These are phyloP conservation scores for Drosophila ogumai DNA, from an alignment of 1,140 invertebrate genomes.

Conservation along the genomic window DNA sequence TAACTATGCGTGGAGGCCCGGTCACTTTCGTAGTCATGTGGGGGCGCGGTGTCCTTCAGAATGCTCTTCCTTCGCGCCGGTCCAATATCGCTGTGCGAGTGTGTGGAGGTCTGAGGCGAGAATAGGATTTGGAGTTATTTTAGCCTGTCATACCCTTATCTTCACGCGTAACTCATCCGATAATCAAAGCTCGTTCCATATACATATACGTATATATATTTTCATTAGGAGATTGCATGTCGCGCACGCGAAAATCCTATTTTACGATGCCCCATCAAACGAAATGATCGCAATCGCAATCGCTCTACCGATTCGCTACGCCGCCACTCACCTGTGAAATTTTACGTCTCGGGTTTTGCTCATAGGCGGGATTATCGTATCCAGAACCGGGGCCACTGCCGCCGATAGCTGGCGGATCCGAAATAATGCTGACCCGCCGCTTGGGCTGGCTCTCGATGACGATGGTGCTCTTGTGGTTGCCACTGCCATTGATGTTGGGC, in stretches of 20 bases:
- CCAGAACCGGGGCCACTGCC: conserved; percentile 44
- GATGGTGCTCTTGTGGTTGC: conserved; percentile 63
- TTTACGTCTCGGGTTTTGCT: conserved; percentile 83
- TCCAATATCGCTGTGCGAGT: conserved; percentile 78
- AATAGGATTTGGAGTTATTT: conserved; percentile 19
- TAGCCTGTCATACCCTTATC: conserved; percentile 6
- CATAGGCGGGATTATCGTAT: conserved; percentile 82
- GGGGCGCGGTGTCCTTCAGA: conserved; percentile 86
- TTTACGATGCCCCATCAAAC: conserved; percentile 37
- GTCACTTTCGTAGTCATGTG: conserved; percentile 81
- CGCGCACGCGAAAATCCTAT: conserved; percentile 39
- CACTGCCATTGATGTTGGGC: conserved; percentile 56
- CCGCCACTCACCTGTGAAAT: conserved; percentile 79
- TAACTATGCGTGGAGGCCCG: conserved; percentile 72
- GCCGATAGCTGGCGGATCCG: conserved; percentile 66
- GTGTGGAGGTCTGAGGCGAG: conserved; percentile 67
- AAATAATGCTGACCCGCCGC: conserved; percentile 80
- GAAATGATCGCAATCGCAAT: conserved; percentile 44
- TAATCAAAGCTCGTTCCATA: conserved; percentile 21
- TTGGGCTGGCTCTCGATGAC: conserved; percentile 80
- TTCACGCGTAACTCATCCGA: conserved; percentile 12
- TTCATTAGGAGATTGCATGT: conserved; percentile 44
- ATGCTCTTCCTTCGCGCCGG: conserved; percentile 89
- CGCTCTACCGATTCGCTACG: conserved; percentile 5
- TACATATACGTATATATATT: conserved; percentile 9